These are phyloP conservation scores for Ganaspis brasiliensis DNA, from an alignment of 2,888 invertebrate species.

Conservation along the genomic window DNA sequence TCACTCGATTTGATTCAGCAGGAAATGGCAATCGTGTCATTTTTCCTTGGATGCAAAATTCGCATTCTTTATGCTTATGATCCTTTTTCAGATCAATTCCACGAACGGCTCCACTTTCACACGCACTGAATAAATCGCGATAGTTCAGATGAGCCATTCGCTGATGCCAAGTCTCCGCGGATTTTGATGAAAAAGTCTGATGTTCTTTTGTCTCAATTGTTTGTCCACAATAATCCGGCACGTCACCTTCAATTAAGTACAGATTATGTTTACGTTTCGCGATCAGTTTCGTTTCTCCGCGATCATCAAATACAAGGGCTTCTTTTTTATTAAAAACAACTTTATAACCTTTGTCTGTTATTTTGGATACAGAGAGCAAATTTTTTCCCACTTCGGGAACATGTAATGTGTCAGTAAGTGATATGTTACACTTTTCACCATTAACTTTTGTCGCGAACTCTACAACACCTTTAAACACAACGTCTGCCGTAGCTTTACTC, in stretches of 20 bases:
- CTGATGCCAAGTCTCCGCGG: constrained; percentile 51
- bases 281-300: constrained; percentile 33
- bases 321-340: constrained; percentile 49
- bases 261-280: constrained; percentile 47
- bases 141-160: constrained; percentile 57
- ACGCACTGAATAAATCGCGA: constrained; percentile 49
- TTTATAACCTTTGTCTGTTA: constrained; percentile 43
- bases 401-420: constrained; percentile 36
- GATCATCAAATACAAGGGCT: constrained; percentile 46
- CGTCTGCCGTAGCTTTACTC: constrained; percentile 48
- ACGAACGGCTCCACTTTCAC: constrained; percentile 43
- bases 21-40: constrained; percentile 52
- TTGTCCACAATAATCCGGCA: neutral
- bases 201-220: neutral
- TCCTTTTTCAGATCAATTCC: constrained; percentile 44
- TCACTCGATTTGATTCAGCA: constrained; percentile 1
- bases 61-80: constrained; percentile 35
- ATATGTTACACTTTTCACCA: constrained; percentile 28
- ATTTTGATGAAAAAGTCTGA: neutral
- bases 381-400: constrained; percentile 45
- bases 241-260: constrained; percentile 42
- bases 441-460: constrained; percentile 16
- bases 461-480: constrained; percentile 43
- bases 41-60: constrained; percentile 51
- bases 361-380: constrained; percentile 47